Percentiles rank a stretch among this genome's conserved stretches.
Conservation (phyloP, 2,797 vertebrate species). For the Agapornis canus region DNA sequence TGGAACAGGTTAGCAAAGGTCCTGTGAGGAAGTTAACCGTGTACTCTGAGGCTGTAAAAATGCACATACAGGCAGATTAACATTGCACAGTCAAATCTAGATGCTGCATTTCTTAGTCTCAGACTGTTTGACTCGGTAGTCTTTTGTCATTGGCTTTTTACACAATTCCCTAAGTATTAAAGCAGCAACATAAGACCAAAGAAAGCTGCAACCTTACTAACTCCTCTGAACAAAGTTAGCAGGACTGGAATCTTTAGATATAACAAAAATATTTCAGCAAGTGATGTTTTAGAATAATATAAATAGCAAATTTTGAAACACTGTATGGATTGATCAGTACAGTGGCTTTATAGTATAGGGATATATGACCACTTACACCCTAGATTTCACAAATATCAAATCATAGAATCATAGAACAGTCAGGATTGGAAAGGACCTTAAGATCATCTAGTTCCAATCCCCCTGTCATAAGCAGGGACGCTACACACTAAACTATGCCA, state of each 20-base stretch:
- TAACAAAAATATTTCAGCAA: not conserved
- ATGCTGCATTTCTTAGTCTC: not conserved
- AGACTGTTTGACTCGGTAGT: not conserved
- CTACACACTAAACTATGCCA: no score
- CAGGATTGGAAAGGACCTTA: no score
- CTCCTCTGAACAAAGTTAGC: not conserved
- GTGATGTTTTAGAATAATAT: not conserved
- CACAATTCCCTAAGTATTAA: not conserved
- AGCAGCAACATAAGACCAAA: not conserved
- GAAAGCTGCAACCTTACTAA: not conserved
- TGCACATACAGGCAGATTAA: not conserved
- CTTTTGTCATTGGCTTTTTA: not conserved
- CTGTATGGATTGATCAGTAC: not conserved
- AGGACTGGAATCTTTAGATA: not conserved
- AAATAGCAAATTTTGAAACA: not conserved
- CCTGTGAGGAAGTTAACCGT: not conserved
- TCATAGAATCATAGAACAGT: no score
- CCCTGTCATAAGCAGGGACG: no score
- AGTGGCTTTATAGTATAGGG: not conserved
- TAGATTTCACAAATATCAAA: not conserved
- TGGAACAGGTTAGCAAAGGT: not conserved
- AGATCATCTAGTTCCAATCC: no score
- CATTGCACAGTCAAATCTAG: not conserved
- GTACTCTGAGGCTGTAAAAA: not conserved
- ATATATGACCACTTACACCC: not conserved